These are phyloP conservation scores for Drosophila kanapiae DNA, from an alignment of 1,140 invertebrate species.

Conservation along the genomic window DNA sequence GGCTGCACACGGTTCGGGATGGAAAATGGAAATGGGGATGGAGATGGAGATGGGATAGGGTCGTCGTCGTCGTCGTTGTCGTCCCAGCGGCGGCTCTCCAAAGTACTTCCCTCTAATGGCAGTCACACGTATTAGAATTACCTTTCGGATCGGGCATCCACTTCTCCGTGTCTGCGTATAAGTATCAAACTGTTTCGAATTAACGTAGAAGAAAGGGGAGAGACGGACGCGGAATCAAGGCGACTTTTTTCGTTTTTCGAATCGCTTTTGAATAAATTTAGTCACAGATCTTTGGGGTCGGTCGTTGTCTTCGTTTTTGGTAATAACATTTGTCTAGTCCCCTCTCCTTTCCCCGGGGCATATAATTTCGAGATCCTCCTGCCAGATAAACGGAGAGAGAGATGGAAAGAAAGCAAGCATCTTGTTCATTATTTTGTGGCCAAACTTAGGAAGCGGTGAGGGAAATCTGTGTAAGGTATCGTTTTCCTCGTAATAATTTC, in stretches of 20 bases:
- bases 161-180: constrained; percentile 42
- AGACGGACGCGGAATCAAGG: constrained; percentile 32
- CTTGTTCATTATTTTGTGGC: constrained; percentile 68
- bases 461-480: constrained; percentile 65
- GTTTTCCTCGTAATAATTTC: constrained; percentile 83
- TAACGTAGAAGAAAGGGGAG: constrained; percentile 76
- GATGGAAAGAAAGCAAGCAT: constrained; percentile 77
- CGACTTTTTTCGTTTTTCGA: constrained; percentile 74
- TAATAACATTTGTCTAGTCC: constrained; percentile 81
- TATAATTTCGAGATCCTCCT: constrained; percentile 73
- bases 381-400: constrained; percentile 54
- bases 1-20: constrained; percentile 23
- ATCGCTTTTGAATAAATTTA: constrained; percentile 83
- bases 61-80: background rate
- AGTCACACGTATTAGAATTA: constrained; percentile 74
- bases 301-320: constrained; percentile 70
- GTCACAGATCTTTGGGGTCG: constrained; percentile 73
- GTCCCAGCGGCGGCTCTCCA: constrained; percentile 47
- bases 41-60: constrained; percentile 20
- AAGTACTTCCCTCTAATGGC: constrained; percentile 80
- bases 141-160: constrained; percentile 43
- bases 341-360: constrained; percentile 18
- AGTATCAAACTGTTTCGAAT: constrained; percentile 57
- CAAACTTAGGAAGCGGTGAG: background rate
- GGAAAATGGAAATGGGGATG: constrained; percentile 13